Percentiles rank a stretch among this genome's conserved stretches.
phyloP scores from a whole-genome alignment of 2,888 invertebrate species.

The Lydus trimaculatus region DNA sequence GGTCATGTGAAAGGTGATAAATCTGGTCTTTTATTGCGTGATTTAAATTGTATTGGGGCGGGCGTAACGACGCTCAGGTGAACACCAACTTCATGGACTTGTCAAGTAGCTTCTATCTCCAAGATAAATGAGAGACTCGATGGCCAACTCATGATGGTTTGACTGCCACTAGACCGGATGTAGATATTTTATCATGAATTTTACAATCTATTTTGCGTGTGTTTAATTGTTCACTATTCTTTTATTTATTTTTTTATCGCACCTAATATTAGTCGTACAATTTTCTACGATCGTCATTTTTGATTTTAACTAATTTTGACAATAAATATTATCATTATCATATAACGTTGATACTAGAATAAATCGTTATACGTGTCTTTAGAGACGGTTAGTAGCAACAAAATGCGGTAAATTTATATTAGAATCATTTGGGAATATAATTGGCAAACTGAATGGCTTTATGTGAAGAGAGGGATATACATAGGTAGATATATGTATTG shows the following conservation, averaged over 20 bases:
- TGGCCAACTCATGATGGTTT: constrained; percentile 46
- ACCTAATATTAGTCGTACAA: constrained; percentile 4
- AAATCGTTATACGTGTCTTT: constrained; percentile 7
- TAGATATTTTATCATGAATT: constrained; percentile 46
- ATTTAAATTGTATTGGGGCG: constrained; percentile 40
- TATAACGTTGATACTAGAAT: background rate
- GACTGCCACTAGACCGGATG: constrained; percentile 42
- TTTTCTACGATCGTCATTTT: constrained; percentile 1
- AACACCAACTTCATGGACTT: constrained; percentile 44
- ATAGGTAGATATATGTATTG: background rate
- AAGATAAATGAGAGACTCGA: constrained; percentile 48
- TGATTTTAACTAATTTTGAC: background rate
- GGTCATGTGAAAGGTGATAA: constrained; percentile 48
- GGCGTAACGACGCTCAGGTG: constrained; percentile 45
- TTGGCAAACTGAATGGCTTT: constrained; percentile 30
- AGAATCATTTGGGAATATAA: constrained; percentile 33
- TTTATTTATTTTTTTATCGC: constrained; percentile 18
- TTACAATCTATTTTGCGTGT: constrained; percentile 45
- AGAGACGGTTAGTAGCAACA: constrained; percentile 26
- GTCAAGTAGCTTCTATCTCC: constrained; percentile 46
- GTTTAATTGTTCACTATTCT: constrained; percentile 38
- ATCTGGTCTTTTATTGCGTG: constrained; percentile 50
- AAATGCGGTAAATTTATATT: constrained; percentile 21
- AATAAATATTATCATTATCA: background rate
- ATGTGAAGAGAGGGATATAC: constrained; percentile 22